Conservation (phyloP, 2,888 invertebrate species). For the Scelioninae gen. 2 region DNA sequence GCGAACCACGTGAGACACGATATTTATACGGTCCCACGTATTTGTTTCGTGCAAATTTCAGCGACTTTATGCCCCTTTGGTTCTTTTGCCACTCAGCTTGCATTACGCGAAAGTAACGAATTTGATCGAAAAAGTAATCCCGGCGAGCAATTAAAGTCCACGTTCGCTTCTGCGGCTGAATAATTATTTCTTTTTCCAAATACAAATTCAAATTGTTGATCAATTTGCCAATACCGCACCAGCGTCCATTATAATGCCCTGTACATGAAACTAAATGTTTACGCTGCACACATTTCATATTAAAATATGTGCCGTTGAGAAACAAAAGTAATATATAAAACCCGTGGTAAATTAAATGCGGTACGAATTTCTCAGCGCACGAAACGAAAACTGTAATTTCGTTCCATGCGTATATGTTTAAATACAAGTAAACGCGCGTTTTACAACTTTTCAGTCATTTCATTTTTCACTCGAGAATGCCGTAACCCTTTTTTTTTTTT, state of each 20-base stretch:
- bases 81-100: too few species aligned
- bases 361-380: slow-evolving; percentile 6
- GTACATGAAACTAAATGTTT: neutral
- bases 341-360: slow-evolving; percentile 14
- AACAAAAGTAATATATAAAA: slow-evolving; percentile 15
- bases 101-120: neutral
- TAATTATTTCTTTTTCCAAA: too few species aligned
- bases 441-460: slow-evolving; percentile 26
- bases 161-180: too few species aligned
- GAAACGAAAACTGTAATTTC: slow-evolving; percentile 20
- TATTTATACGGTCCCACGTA: slow-evolving; percentile 19
- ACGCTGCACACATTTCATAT: neutral
- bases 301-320: slow-evolving; percentile 5
- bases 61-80: too few species aligned
- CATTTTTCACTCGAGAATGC: slow-evolving; percentile 18
- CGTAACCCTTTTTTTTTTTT: slow-evolving; percentile 15
- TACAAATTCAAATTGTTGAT: neutral
- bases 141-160: too few species aligned
- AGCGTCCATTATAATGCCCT: too few species aligned
- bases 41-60: too few species aligned
- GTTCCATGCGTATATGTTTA: too few species aligned
- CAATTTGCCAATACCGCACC: too few species aligned
- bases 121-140: too few species aligned
- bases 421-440: slow-evolving; percentile 6
- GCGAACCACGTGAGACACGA: slow-evolving; percentile 18